Evolutionary conservation across 2,797 vertebrate genomes (phyloP), one percentile per base, ranked within the genome.

Genomic region (Strix occidentalis): DNA sequence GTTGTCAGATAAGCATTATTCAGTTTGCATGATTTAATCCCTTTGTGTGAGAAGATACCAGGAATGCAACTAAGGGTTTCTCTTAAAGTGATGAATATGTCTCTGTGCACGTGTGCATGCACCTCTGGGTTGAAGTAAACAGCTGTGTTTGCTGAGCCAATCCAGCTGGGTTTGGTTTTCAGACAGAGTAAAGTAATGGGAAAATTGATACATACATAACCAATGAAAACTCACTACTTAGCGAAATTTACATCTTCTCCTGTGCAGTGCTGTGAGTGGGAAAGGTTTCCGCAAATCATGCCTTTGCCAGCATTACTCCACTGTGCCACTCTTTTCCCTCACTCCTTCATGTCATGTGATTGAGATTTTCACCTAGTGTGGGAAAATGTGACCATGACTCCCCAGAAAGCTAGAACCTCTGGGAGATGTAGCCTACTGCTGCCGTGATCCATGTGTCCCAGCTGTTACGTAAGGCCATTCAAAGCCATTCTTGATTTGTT

Each of bases 41-140:
- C 0, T 10, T 18, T 29, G 20, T 18, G 1, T 7, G 53, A 54
- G 39, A 10, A 37, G 45, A 11, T 43, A 5, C 6, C 9, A 6
- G 41, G 57, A 43, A 10, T 1, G 24, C 26, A 16, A 2, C 28
- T 15, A 6, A 16, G 33, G 43, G 25, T 66, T 77, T 46, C 16
- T 35, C 18, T 37, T 31, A 6, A 21, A 33, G 24, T 2, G 6
- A 9, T 8, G 11, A 6, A 19, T 21, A 13, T 31, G 17, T 16
- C 10, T 41, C 4, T 16, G 4, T 15, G 23, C 4, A 2, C 16
- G 15, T 3, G 0, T 4, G 10, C 1, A 0, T n/a, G 23, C 1
- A 0, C 64, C 8, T 29, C 25, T 31, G 48, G 7, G 8, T 51
- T 78, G 68, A 45, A 20, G 51, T 25, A 46, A 91, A 61, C 43